Conservation (phyloP, 2,113 vertebrate genomes). For the Nibea coibor region DNA sequence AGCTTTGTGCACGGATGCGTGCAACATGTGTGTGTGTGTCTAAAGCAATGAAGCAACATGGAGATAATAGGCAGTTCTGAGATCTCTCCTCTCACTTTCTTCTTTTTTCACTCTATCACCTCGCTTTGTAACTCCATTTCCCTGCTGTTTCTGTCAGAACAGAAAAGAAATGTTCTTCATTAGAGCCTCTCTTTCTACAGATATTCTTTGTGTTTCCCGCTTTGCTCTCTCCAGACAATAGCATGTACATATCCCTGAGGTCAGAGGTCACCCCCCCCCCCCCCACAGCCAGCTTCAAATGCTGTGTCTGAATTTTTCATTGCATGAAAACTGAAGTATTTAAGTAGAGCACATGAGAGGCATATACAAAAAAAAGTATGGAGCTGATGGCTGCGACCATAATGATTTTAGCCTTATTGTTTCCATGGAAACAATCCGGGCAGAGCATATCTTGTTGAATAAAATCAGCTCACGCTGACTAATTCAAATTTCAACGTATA, state of each 20-base stretch:
- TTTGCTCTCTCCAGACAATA: constrained; percentile 45
- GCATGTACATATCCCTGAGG: constrained; percentile 40
- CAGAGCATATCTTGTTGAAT: neutral
- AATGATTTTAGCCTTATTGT: constrained; percentile 24
- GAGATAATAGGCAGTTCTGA: constrained; percentile 95
- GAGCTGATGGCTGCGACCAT: neutral
- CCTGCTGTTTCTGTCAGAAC: constrained; percentile 63
- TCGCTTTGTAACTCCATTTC: constrained; percentile 66
- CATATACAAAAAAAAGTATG: neutral
- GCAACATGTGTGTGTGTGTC: constrained; percentile 28
- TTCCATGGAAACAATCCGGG: constrained; percentile 24
- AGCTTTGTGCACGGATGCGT: constrained; percentile 22
- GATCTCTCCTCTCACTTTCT: constrained; percentile 87
- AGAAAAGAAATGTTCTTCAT: constrained; percentile 69
- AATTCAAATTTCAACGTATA: neutral
- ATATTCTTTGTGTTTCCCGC: constrained; percentile 36
- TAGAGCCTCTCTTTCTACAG: constrained; percentile 52
- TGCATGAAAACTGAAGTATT: constrained; percentile 3
- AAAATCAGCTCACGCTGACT: neutral
- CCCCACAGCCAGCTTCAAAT: neutral
- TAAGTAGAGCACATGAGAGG: neutral
- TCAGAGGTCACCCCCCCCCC: constrained; percentile 40
- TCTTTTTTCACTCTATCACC: constrained; percentile 52
- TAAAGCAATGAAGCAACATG: constrained; percentile 70
- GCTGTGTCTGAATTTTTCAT: constrained; percentile 26